Evolutionary conservation across 2,797 vertebrate genomes (phyloP).

Genomic region (Pseudochaenichthys georgianus): DNA sequence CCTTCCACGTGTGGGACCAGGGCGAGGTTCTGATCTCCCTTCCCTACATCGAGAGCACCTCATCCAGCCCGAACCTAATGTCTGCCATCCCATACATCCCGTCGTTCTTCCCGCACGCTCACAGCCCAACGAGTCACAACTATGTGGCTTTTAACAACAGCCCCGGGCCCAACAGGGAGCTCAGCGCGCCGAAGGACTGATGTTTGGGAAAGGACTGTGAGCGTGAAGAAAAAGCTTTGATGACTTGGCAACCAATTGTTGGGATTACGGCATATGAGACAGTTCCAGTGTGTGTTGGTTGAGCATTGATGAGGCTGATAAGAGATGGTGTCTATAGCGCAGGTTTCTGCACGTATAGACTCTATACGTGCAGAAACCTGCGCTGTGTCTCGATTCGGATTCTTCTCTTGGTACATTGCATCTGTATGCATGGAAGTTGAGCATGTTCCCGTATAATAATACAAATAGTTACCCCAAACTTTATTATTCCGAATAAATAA

Average conservation of each 20-base stretch:
- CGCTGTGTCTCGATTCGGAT: no score
- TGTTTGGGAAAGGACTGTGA: not conserved
- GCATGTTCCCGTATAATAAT: no score
- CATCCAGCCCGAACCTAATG: conserved; percentile 79
- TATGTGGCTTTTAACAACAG: conserved; percentile 44
- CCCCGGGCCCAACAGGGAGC: conserved; percentile 31
- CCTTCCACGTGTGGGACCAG: conserved; percentile 86
- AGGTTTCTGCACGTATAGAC: no score
- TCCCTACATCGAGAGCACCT: conserved; percentile 63
- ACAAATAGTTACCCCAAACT: no score
- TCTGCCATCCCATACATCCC: conserved; percentile 83
- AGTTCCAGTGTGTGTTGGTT: not conserved
- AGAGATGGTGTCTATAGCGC: not conserved
- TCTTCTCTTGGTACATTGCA: no score
- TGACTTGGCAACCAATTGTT: not conserved
- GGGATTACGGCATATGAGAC: not conserved
- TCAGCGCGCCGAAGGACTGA: conserved; percentile 64
- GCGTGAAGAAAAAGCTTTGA: not conserved
- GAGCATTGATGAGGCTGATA: not conserved
- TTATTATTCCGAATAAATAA: no score
- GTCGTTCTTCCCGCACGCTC: conserved; percentile 79
- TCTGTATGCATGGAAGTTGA: no score
- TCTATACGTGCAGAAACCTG: no score
- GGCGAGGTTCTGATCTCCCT: conserved; percentile 83
- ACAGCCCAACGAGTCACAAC: conserved; percentile 63